Conservation (phyloP, 2,797 vertebrate species). For the Acrocephalus scirpaceus region DNA sequence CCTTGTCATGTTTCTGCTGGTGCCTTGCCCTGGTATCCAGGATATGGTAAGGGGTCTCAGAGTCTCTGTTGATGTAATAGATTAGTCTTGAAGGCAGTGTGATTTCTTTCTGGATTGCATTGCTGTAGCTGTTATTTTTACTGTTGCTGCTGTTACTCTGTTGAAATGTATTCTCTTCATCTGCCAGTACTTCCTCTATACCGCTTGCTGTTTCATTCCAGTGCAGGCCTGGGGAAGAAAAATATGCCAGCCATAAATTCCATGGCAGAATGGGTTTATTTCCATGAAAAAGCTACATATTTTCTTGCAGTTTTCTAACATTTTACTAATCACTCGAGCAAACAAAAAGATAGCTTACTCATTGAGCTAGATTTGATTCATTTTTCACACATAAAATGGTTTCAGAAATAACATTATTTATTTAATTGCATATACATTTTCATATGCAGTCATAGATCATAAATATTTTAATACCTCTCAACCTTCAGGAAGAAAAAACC, state of each 20-base stretch:
- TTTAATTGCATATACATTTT: neutral
- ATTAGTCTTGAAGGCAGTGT: conserved; percentile 93
- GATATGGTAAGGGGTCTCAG: conserved; percentile 93
- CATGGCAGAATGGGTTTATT: neutral
- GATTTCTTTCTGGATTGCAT: conserved; percentile 84
- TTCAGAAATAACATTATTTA: neutral
- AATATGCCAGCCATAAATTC: conserved; percentile 48
- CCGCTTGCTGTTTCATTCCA: conserved; percentile 79
- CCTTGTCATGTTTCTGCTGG: conserved; percentile 88
- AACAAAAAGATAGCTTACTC: neutral
- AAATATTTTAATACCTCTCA: conserved; percentile 3
- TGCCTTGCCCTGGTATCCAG: conserved; percentile 90
- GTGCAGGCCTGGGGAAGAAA: conserved; percentile 70
- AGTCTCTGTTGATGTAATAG: conserved; percentile 94
- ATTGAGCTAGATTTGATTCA: neutral
- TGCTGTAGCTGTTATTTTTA: conserved; percentile 80
- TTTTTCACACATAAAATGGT: neutral
- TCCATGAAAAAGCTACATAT: neutral
- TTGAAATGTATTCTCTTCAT: conserved; percentile 72
- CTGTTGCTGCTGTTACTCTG: conserved; percentile 70
- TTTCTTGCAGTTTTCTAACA: neutral
- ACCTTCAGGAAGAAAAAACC: neutral
- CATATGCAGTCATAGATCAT: neutral
- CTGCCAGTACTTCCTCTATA: conserved; percentile 57
- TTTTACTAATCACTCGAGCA: neutral